Percentiles rank a stretch among this genome's conserved stretches.
Evolutionary conservation across 2,888 invertebrate genomes (phyloP).

Genomic region (Sphaeridia pumilis): DNA sequence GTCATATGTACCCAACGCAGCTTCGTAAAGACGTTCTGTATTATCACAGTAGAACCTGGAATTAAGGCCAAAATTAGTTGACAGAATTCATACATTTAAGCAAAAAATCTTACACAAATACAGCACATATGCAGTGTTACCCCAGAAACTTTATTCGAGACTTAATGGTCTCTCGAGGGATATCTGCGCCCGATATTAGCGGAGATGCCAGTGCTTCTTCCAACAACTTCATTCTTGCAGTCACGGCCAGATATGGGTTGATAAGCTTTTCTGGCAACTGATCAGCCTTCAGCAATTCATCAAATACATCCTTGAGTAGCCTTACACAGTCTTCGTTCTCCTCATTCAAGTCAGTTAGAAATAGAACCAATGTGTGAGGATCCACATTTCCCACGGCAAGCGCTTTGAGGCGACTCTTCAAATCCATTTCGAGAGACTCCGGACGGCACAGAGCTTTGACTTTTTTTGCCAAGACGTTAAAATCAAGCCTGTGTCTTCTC

Average conservation of each 20-base stretch:
- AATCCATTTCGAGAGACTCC: conserved; percentile 9
- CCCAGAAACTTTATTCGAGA: conserved; percentile 32
- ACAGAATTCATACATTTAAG: background rate
- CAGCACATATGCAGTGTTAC: too few relatives aligned
- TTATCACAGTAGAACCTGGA: conserved; percentile 35
- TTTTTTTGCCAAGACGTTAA: conserved; percentile 29
- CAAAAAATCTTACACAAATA: too few relatives aligned
- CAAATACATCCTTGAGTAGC: conserved; percentile 24
- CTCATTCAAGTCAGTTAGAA: conserved; percentile 30
- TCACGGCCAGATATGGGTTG: conserved; percentile 29
- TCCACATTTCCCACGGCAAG: conserved; percentile 29
- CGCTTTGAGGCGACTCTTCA: conserved; percentile 16
- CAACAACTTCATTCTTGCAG: conserved; percentile 30
- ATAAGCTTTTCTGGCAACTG: conserved; percentile 8
- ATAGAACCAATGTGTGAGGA: conserved; percentile 31
- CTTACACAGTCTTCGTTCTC: conserved; percentile 24
- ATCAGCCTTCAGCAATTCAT: conserved; percentile 15
- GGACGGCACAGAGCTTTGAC: conserved; percentile 20
- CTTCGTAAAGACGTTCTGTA: conserved; percentile 52
- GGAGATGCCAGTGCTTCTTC: conserved; percentile 28
- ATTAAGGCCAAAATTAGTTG: too few relatives aligned
- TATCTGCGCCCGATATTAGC: conserved; percentile 22
- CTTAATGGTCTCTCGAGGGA: conserved; percentile 22
- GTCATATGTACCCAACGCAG: conserved; percentile 78
- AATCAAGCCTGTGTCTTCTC: conserved; percentile 33